These are phyloP conservation scores for Coptotermes formosanus DNA, from an alignment of 1,140 invertebrate genomes.

Conservation along the genomic window DNA sequence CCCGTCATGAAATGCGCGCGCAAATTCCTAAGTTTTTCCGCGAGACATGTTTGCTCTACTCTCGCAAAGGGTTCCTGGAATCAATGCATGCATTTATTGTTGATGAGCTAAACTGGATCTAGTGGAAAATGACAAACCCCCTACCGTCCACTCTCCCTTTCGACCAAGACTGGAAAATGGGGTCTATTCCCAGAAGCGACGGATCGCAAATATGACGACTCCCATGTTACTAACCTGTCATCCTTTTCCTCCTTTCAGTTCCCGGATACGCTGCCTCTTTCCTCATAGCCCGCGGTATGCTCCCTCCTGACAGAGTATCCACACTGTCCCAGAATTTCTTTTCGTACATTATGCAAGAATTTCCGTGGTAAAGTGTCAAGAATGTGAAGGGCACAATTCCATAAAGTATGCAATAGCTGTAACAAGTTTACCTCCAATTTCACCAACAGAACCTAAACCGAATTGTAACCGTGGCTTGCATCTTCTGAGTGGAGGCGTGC, in stretches of 20 bases:
- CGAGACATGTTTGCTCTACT: neutral
- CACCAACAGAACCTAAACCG: too few relatives aligned
- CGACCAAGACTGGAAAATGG: neutral
- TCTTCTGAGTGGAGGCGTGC: too few relatives aligned
- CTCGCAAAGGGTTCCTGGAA: neutral
- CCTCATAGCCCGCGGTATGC: neutral
- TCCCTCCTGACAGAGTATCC: neutral
- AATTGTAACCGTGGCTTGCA: too few relatives aligned
- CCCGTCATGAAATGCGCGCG: neutral
- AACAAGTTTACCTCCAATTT: too few relatives aligned
- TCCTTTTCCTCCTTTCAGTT: neutral
- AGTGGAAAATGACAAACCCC: neutral
- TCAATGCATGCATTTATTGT: neutral
- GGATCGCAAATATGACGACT: neutral
- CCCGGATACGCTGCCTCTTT: neutral
- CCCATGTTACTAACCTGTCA: neutral
- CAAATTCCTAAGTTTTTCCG: neutral
- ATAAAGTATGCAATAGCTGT: neutral
- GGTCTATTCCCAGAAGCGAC: neutral
- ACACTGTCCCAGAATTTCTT: neutral
- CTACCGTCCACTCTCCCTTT: neutral
- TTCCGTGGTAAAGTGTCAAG: neutral
- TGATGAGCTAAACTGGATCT: neutral
- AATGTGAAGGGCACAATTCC: neutral
- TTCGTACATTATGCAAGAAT: neutral